These are phyloP conservation scores for Nothura maculosa DNA, from an alignment of 2,797 vertebrate genomes.

Conservation along the genomic window DNA sequence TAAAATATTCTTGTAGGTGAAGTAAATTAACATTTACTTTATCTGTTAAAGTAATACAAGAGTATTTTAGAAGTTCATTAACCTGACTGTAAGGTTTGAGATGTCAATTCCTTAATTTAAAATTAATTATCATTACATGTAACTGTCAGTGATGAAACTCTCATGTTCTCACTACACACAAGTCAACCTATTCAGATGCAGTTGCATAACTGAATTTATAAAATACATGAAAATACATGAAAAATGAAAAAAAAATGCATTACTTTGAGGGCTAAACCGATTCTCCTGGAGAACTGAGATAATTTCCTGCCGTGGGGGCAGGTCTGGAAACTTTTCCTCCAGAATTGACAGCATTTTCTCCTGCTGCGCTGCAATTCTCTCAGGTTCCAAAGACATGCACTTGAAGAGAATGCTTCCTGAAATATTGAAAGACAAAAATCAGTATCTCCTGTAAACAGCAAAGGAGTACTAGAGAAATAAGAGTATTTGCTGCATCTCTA, in stretches of 20 bases:
- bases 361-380: constrained; percentile 81
- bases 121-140: neutral
- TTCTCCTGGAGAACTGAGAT: constrained; percentile 75
- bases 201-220: neutral
- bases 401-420: constrained; percentile 89
- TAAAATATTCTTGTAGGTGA: neutral
- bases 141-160: neutral
- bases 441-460: neutral
- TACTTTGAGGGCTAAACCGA: constrained; percentile 78
- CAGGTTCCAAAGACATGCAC: constrained; percentile 81
- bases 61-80: neutral
- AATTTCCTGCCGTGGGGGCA: constrained; percentile 79
- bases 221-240: neutral
- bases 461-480: neutral
- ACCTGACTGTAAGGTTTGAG: neutral
- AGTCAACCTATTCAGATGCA: neutral
- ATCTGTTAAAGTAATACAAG: neutral
- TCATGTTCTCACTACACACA: neutral
- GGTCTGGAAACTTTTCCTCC: constrained; percentile 83
- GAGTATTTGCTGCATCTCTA: neutral
- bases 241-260: neutral
- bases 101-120: neutral
- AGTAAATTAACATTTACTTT: neutral
- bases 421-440: constrained; percentile 32
- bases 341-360: constrained; percentile 85